Percentiles rank a stretch among this genome's conserved stretches.
These are phyloP conservation scores for Pontoporia blainvillei DNA, from an alignment of 2,113 vertebrate species.

Conservation along the genomic window DNA sequence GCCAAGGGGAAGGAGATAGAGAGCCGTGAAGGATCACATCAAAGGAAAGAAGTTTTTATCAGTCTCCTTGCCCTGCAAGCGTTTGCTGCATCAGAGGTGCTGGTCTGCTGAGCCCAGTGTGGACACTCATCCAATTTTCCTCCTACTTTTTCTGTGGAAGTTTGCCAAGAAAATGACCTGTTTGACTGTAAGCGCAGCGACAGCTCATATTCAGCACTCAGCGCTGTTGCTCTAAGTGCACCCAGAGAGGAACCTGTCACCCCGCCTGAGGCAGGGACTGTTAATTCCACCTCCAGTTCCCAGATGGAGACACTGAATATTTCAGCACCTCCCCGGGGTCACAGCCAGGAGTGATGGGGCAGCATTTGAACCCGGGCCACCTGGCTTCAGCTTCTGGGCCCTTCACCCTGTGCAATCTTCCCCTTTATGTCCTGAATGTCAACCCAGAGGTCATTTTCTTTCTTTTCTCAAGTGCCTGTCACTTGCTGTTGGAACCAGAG, in stretches of 20 bases:
- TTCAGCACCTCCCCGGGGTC: neutral
- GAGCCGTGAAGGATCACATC: neutral
- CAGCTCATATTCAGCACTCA: no score
- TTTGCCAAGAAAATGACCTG: neutral
- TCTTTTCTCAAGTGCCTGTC: neutral
- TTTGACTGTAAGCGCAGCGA: neutral
- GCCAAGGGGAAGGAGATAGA: neutral
- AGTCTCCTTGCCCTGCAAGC: neutral
- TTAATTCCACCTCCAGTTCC: neutral
- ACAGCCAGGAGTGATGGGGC: neutral
- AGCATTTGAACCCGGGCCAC: neutral
- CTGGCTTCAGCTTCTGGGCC: neutral
- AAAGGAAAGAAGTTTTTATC: neutral
- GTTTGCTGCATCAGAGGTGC: neutral
- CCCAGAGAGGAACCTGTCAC: rapidly evolving
- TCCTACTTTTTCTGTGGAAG: neutral
- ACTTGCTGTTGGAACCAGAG: neutral
- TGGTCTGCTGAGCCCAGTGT: neutral
- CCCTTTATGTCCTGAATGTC: neutral
- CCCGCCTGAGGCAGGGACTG: neutral
- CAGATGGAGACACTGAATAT: neutral
- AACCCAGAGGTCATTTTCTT: neutral
- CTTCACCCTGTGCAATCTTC: neutral
- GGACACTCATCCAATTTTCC: neutral
- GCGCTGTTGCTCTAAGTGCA: neutral